Conservation (phyloP, 2,888 invertebrate species). For the Onchidella celtica region DNA sequence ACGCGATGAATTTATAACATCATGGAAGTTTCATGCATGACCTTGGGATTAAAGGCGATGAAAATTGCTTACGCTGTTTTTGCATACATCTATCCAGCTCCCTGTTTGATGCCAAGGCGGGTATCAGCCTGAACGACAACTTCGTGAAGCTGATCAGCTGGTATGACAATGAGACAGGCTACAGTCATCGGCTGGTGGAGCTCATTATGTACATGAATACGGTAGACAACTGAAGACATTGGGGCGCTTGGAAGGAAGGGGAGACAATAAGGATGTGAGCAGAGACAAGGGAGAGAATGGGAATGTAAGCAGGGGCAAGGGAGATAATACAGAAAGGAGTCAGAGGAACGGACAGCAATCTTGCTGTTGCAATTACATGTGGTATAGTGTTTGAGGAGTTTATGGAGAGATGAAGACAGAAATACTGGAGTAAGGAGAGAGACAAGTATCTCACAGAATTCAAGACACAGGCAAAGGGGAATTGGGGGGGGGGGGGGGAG, state of each 20-base stretch:
- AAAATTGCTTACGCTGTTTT: no score
- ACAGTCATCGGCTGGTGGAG: slow-evolving; percentile 98
- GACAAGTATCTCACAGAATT: no score
- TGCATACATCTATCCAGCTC: no score
- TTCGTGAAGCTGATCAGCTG: slow-evolving; percentile 99
- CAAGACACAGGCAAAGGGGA: no score
- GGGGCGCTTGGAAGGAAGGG: background rate
- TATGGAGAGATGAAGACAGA: background rate
- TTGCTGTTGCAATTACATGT: no score
- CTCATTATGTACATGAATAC: slow-evolving; percentile 92
- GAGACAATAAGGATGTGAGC: background rate
- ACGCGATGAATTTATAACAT: no score
- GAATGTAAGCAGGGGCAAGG: background rate
- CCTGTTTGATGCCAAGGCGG: slow-evolving; percentile 98
- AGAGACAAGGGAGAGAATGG: background rate
- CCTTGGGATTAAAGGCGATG: no score
- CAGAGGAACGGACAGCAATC: no score
- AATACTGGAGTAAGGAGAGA: background rate
- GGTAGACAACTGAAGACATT: slow-evolving; percentile 49
- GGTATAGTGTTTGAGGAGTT: background rate
- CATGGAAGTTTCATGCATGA: no score
- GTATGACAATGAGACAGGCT: slow-evolving; percentile 99
- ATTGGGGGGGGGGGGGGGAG: background rate
- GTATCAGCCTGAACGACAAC: slow-evolving; percentile 94
- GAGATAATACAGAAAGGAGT: background rate